phyloP scores from a whole-genome alignment of 2,888 invertebrate species.

The Spodoptera picta region DNA sequence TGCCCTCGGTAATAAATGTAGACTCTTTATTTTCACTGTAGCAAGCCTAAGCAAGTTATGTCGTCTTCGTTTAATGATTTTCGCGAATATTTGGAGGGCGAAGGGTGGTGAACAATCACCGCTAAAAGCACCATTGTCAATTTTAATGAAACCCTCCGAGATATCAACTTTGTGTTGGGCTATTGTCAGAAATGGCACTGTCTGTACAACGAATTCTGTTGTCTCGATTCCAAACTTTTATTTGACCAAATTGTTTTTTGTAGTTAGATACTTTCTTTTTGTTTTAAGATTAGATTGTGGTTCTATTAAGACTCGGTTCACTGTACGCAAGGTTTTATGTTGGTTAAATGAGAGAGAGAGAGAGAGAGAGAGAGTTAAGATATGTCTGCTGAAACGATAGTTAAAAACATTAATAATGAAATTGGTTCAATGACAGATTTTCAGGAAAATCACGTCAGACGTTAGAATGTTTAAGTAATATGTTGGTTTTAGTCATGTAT shows the following conservation, averaged over 20 bases:
- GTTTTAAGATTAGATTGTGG: slow-evolving; percentile 18
- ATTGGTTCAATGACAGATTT: too few relatives aligned
- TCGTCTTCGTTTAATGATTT: slow-evolving; percentile 55
- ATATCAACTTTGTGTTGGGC: slow-evolving; percentile 62
- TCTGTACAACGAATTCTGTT: slow-evolving; percentile 30
- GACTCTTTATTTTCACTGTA: slow-evolving; percentile 44
- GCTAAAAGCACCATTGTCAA: slow-evolving; percentile 64
- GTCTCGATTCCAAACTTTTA: slow-evolving; percentile 46
- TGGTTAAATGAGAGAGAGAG: too few relatives aligned
- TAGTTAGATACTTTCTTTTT: slow-evolving; percentile 46
- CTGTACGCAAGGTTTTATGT: not conserved
- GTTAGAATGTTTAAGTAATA: too few relatives aligned
- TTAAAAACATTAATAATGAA: too few relatives aligned
- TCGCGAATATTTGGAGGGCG: slow-evolving; percentile 48
- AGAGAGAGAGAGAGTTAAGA: too few relatives aligned
- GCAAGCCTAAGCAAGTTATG: slow-evolving; percentile 50
- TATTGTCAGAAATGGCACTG: slow-evolving; percentile 41
- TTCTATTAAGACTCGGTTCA: slow-evolving; percentile 34
- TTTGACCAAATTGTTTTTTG: slow-evolving; percentile 44
- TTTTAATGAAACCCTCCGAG: slow-evolving; percentile 63
- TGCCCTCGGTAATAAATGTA: slow-evolving; percentile 25
- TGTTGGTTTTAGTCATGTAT: too few relatives aligned
- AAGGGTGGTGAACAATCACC: slow-evolving; percentile 56
- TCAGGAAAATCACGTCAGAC: too few relatives aligned
- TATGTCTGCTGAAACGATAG: too few relatives aligned